Evolutionary conservation across 2,797 vertebrate genomes (phyloP), one percentile per base, ranked within the genome.

Genomic region (Dendrocincla tyrannina): DNA sequence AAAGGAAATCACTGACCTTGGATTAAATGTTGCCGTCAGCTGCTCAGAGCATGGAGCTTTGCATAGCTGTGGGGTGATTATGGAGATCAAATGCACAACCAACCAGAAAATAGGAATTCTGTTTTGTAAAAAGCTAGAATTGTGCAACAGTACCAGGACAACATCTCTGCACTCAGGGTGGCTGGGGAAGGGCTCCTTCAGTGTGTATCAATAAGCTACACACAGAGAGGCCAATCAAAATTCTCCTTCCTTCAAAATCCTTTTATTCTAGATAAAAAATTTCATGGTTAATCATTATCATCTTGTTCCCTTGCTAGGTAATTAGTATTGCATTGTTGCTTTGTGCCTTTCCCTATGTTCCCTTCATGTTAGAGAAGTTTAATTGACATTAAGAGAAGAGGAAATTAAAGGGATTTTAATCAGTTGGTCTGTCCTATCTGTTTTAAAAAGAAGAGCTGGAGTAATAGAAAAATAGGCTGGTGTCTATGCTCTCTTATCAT

Each of bases 311-410:
- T 92, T 79, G 90, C 88, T 96, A 94, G 93, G 96, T 97, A 97
- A 97, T 97, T 97, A 97, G 91, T 90, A 96, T 95, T 96, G 96
- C 95, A 91, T 96, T 96, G 93, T 96, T 97, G 94, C 91, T 95
- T 88, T 79, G 89, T 91, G 96, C 86, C 74, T 80, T 91, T 85
- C 63, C 52, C 94, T 85, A 7, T 96, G 92, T 95, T 96, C 92
- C 52, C 87, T 95, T 96, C 92, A 90, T 97, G 96, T 96, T 91
- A 89, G 88, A 91, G 85, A 88, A 93, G 85, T 95, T 97, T 97
- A 97, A 97, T 97, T 97, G 96, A 93, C 92, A 91, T 89, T 92
- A 94, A 83, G 85, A 93, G 66, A 90, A 70, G 91, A 86, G 69
- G 84, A 94, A 95, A 97, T 93, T 91, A 96, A 91, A 97, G 73